Evolutionary conservation across 2,888 invertebrate species (phyloP).

Genomic region (Mythimna albipuncta): DNA sequence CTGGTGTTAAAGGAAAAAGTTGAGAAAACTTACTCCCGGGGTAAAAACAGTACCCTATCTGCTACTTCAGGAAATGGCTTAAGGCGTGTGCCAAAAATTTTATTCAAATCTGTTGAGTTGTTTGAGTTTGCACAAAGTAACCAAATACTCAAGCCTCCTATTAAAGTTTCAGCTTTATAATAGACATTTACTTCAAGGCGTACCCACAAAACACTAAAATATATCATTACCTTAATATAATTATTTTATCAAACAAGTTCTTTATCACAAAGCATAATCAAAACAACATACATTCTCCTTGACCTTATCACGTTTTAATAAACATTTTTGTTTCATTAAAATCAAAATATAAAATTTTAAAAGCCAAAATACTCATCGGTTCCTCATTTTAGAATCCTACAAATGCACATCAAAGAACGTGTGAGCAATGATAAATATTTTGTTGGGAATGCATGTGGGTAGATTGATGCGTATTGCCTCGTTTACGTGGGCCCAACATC

Average conservation of each 20-base stretch:
- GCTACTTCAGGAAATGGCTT: no score
- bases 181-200: background rate
- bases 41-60: no score
- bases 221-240: background rate
- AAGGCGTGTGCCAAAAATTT: no score
- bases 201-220: background rate
- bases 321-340: constrained; percentile 2
- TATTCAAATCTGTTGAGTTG: no score
- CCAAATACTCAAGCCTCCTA: no score
- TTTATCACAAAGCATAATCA: background rate
- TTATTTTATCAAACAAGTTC: background rate
- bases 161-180: no score
- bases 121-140: no score
- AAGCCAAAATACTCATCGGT: constrained; percentile 12
- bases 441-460: constrained; percentile 32
- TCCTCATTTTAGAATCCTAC: constrained; percentile 35
- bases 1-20: background rate
- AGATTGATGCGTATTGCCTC: background rate
- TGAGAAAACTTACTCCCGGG: no score
- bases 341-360: constrained; percentile 10
- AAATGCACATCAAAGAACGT: constrained; percentile 55
- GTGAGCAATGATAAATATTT: constrained; percentile 35
- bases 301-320: constrained; percentile 23
- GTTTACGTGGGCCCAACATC: no score
- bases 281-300: background rate